Evolutionary conservation across 1,140 invertebrate species (phyloP), one percentile per base, ranked within the genome.

Genomic region (Tetramorium simillimum): DNA sequence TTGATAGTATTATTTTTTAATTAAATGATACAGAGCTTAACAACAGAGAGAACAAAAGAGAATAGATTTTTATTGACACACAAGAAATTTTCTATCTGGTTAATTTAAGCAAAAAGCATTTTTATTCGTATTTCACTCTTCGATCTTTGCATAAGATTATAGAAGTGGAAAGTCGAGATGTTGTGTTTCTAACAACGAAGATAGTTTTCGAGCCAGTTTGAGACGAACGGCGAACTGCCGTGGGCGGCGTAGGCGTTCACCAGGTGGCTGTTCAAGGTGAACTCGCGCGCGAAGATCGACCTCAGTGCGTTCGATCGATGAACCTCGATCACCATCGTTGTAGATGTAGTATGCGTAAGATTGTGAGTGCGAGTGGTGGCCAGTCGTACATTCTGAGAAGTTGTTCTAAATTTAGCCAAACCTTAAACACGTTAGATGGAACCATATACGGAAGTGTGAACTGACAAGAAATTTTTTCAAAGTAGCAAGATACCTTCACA

Each of bases 241-340:
- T 72, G 65, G 63, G 82, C 75, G 56, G 51, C 63, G 77, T 78
- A 69, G 82, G 82, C 91, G 91, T 91, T 81, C 85, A 89, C 84
- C 91, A 91, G 90, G 89, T 84, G 84, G 87, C 70, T 76, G 72
- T 86, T 90, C 81, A 90, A 90, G 89, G 85, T 86, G 69, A 84
- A 49, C 56, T 49, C 85, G 77, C 46, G 69, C 60, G 72, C 76
- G 53, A 86, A 49, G 81, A 82, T 70, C 70, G 51, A 33, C 51
- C 76, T 60, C 53, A 51, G 40, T 56, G 58, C 76, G 86, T 88
- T 86, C 86, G 89, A 90, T 78, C 89, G 89, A 90, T 90, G 89
- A 90, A 90, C 89, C 46, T 72, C 63, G 86, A 86, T 90, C 77
- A 10, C 28, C 70, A 80, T 87, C 63, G 53, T 40, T 37, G 85